Base-by-base conservation (phyloP, 2,888 invertebrate genomes). In the Drosophila birchii region DNA sequence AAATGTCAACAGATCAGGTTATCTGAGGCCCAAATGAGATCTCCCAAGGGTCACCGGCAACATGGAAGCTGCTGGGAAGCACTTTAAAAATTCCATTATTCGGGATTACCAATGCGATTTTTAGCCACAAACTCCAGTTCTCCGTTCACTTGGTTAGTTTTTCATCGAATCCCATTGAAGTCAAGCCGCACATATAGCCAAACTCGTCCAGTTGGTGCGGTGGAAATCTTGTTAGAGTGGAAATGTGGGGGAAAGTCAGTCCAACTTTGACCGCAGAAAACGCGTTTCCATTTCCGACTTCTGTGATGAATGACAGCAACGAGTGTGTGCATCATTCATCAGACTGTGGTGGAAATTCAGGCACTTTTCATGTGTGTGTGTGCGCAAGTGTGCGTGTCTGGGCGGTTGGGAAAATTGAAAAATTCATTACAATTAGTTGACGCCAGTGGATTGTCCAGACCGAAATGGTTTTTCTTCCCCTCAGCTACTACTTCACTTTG, bases 241-340 rank as follows among this genome's bases (percentile, higher is more conserved):
- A 14, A 36, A 43, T 9, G n/a, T n/a, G 34, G 57, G 57, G 41
- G 38, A 47, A 62, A 29, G 29, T 59, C 41, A 8, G 29, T 34
- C 41, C 32, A 63, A 77, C 69, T 72, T 60, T 78, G 78, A 80
- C 88, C 86, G 77, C 86, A 88, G 78, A 84, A 85, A 63, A 39
- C 81, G 86, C 87, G 87, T 75, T 79, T 76, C 76, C 74, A 62
- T 63, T 73, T 67, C 64, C 77, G 81, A 59, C 79, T 66, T 51
- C 78, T 75, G 85, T 86, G 89, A 86, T 86, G 85, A 84, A 88
- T 86, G 85, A 81, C 87, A 80, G 73, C 76, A 66, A 43, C 76
- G 87, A 78, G 78, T 86, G 81, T 86, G 87, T 86, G 85, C 75
- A 81, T 84, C 87, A 86, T 86, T 80, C 89, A 88, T 86, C 88